Evolutionary conservation across 2,888 invertebrate species (phyloP).

Genomic region (Melinaea marsaeus): DNA sequence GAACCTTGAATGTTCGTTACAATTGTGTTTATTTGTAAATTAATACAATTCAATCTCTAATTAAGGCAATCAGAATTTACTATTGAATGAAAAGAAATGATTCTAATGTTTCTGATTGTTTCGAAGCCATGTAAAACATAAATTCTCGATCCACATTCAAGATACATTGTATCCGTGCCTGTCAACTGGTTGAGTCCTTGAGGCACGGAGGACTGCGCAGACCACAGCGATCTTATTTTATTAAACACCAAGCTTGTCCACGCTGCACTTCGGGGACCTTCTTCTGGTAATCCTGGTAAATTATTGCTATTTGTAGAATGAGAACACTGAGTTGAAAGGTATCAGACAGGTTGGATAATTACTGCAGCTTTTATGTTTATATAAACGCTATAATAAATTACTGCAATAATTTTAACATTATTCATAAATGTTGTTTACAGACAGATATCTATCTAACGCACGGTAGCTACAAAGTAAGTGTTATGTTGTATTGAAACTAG

Average conservation of each 20-base stretch:
- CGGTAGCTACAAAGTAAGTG: constrained; percentile 51
- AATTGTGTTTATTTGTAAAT: neutral
- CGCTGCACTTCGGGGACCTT: constrained; percentile 69
- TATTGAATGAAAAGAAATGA: neutral
- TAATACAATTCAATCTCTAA: neutral
- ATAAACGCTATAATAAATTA: constrained; percentile 4
- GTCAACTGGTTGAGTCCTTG: constrained; percentile 90
- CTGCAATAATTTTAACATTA: constrained; percentile 8
- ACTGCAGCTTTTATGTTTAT: neutral
- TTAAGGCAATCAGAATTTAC: neutral
- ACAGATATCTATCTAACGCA: constrained; percentile 46
- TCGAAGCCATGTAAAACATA: neutral
- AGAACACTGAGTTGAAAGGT: constrained; percentile 23
- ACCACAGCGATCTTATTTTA: constrained; percentile 94
- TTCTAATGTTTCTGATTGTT: neutral
- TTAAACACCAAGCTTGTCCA: constrained; percentile 90
- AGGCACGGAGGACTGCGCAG: constrained; percentile 84
- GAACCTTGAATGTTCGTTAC: constrained; percentile 30
- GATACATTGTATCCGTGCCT: constrained; percentile 67
- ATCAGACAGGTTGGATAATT: neutral
- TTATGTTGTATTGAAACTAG: constrained; percentile 58
- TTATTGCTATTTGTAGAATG: constrained; percentile 31
- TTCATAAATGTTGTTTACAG: constrained; percentile 35
- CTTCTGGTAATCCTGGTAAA: constrained; percentile 69
- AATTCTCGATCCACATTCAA: constrained; percentile 50